Evolutionary conservation across 2,797 vertebrate genomes (phyloP).

Genomic region (Siniperca obscura): DNA sequence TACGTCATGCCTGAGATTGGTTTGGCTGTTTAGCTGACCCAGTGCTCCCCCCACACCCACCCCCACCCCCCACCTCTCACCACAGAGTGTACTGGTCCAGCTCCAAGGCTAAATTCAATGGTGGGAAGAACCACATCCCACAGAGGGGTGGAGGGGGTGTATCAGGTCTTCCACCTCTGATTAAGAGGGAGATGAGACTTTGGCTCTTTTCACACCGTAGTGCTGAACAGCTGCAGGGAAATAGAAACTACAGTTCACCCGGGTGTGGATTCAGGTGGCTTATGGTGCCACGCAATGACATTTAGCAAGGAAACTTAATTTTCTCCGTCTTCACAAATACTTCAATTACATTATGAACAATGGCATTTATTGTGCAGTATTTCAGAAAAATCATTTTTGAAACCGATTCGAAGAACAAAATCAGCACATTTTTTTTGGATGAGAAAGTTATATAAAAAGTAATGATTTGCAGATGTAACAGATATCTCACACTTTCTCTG

Average conservation of each 20-base stretch:
- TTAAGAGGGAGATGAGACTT: constrained; percentile 17
- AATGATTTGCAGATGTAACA: not conserved
- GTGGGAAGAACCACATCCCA: constrained; percentile 28
- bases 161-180: constrained; percentile 29
- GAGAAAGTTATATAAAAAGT: not conserved
- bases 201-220: constrained; percentile 39
- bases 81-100: constrained; percentile 14
- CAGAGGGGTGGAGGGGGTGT: constrained; percentile 21
- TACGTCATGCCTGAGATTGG: not conserved
- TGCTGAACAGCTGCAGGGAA: constrained; percentile 51
- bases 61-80: not conserved
- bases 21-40: not conserved
- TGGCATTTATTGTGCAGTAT: not conserved
- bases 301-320: not conserved
- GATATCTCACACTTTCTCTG: not conserved
- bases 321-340: not conserved
- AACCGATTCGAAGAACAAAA: not conserved
- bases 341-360: not conserved
- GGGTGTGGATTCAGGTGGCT: constrained; percentile 5
- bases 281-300: not conserved
- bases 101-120: constrained; percentile 33
- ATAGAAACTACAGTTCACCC: constrained; percentile 11
- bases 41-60: not conserved
- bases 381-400: not conserved
- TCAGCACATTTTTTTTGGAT: not conserved